Percentiles rank a stretch among this genome's conserved stretches.
These are phyloP conservation scores for Tipula lateralis DNA, from an alignment of 2,888 invertebrate species.

Conservation along the genomic window DNA sequence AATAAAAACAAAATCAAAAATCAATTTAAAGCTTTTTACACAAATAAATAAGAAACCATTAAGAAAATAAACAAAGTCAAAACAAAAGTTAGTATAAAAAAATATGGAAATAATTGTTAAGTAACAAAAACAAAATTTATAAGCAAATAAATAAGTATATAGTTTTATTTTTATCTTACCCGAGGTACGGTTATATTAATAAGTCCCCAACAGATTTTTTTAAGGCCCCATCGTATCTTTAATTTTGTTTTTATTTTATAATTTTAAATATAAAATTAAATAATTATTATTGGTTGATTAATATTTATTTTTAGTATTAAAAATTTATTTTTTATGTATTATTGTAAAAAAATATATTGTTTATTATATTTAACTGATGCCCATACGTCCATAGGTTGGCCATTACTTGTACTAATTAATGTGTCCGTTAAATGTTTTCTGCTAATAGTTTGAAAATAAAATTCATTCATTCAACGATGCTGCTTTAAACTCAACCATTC, in stretches of 20 bases:
- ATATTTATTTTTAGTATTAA: background rate
- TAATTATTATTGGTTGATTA: background rate
- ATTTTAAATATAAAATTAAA: background rate
- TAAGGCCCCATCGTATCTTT: conserved; percentile 51
- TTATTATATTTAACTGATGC: background rate
- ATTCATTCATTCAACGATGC: too few relatives aligned
- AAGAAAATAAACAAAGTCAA: background rate
- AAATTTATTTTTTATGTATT: background rate
- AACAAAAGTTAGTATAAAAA: too few relatives aligned
- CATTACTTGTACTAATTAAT: background rate
- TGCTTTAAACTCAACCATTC: too few relatives aligned
- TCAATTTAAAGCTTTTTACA: background rate
- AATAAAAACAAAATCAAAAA: background rate
- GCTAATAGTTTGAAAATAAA: too few relatives aligned
- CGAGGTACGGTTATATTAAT: conserved; percentile 51
- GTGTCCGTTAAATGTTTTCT: too few relatives aligned
- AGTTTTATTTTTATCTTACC: conserved; percentile 46
- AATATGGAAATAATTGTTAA: too few relatives aligned
- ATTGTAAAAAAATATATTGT: background rate
- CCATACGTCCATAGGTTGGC: background rate
- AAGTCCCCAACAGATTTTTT: conserved; percentile 52
- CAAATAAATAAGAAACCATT: background rate
- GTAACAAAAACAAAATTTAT: background rate
- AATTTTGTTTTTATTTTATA: conserved; percentile 13
- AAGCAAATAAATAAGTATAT: conserved; percentile 30